phyloP scores from a whole-genome alignment of 2,797 vertebrate species.

The Triplophysa yarkandensis region DNA sequence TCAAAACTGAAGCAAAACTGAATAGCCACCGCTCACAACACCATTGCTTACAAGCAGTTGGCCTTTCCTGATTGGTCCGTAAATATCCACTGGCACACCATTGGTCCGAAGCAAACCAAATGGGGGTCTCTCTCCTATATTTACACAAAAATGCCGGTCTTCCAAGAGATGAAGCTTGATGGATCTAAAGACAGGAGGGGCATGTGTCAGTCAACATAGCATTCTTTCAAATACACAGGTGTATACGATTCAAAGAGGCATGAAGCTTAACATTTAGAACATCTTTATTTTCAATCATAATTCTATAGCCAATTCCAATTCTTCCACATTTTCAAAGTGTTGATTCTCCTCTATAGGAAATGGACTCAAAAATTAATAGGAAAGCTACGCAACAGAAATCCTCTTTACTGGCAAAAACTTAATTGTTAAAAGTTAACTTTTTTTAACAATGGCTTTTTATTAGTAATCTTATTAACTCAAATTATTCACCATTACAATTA shows the following conservation, averaged over 20 bases:
- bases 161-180: conserved; percentile 69
- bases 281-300: conserved; percentile 25
- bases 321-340: neutral
- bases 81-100: conserved; percentile 67
- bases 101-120: conserved; percentile 76
- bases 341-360: neutral
- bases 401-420: neutral
- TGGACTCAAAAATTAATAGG: neutral
- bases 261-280: conserved; percentile 29
- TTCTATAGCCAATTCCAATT: neutral
- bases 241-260: conserved; percentile 24
- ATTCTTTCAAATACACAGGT: conserved; percentile 56
- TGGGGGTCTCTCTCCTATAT: conserved; percentile 68
- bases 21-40: conserved; percentile 66
- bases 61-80: conserved; percentile 75
- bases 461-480: neutral
- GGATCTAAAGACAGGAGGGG: conserved; percentile 79
- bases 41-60: conserved; percentile 62
- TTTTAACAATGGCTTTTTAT: neutral
- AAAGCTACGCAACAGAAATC: neutral
- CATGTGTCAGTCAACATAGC: conserved; percentile 68
- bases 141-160: conserved; percentile 73
- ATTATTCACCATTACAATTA: neutral
- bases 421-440: neutral
- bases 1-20: conserved; percentile 54